Evolutionary conservation across 1,140 invertebrate genomes (phyloP), one percentile per base, ranked within the genome.

Genomic region (Rhizoglyphus robini): DNA sequence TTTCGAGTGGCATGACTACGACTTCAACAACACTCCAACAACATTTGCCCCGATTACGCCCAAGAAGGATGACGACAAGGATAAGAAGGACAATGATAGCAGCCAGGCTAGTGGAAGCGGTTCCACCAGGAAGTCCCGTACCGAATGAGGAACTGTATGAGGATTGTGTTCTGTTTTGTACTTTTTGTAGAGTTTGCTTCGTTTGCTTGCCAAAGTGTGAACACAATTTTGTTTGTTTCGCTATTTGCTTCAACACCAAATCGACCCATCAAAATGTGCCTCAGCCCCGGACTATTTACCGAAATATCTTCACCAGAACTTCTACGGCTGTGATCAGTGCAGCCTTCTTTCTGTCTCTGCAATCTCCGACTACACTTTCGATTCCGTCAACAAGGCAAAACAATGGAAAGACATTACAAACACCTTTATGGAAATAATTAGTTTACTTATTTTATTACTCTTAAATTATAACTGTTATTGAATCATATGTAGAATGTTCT

Each of bases 361-460:
- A n/a, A 68, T 73, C 3, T 73, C 83, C 0, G 81, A 83, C 3
- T 47, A 71, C 3, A 74, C 87, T 29, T 90, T 84, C 72, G 83
- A 87, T 31, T 78, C 67, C 64, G 68, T 82, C 68, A 91, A 91
- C 75, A 82, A 86, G 81, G 88, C 88, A 71, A 88, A 86, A 86
- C 77, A 83, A 29, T 88, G 86, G 86, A 84, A 87, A 71, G 81
- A 88, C 75, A 88, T 88, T 71, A n/a, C n/a, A 84, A 86, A 72
- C 75, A 83, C 73, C 86, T 86, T 58, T 87, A 86, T 75, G 66
- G 51, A 54, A 58, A 63, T 2, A 60, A 60, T 27, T 60, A 60
- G 27, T 18, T 11, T 30, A 54, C 8, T 58, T 58, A n/a, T n/a
- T n/a, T n/a, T n/a, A 1, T 18, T 23, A 58, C n/a, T 58, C 51